Conservation (phyloP, 2,888 invertebrate species). For the Cephalotes varians region DNA sequence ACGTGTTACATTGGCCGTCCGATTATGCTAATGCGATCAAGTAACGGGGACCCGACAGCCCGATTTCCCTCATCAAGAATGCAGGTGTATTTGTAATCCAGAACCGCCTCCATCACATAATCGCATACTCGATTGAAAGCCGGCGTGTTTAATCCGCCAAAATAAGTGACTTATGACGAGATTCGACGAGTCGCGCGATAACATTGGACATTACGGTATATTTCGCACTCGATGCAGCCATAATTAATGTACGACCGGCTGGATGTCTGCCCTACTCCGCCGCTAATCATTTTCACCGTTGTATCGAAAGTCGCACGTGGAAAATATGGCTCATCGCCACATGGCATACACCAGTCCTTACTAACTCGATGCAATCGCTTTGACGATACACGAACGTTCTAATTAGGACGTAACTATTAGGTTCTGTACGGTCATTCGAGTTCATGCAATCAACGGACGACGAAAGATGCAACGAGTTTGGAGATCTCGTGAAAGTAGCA, state of each 20-base stretch:
- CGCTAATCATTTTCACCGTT: constrained; percentile 74
- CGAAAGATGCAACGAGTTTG: constrained; percentile 51
- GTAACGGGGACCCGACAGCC: constrained; percentile 55
- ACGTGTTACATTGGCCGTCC: constrained; percentile 66
- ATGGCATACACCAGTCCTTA: constrained; percentile 63
- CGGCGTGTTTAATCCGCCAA: not conserved
- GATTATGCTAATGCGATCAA: constrained; percentile 71
- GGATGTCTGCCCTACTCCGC: constrained; percentile 61
- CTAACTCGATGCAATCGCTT: constrained; percentile 77
- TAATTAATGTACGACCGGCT: constrained; percentile 66
- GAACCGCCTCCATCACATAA: not conserved
- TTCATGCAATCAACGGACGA: constrained; percentile 60
- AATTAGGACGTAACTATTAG: constrained; percentile 79
- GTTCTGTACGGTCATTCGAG: constrained; percentile 73
- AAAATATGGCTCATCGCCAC: constrained; percentile 71
- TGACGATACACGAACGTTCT: constrained; percentile 80
- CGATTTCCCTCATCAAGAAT: constrained; percentile 48
- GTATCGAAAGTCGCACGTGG: constrained; percentile 72
- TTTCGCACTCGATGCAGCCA: constrained; percentile 64
- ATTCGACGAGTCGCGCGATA: constrained; percentile 48
- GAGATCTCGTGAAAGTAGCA: constrained; percentile 62
- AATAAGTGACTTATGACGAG: not conserved
- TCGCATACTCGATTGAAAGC: not conserved
- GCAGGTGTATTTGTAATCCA: constrained; percentile 36
- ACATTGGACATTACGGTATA: constrained; percentile 57